These are phyloP conservation scores for Morpho achilles DNA, from an alignment of 2,888 invertebrate species.

Conservation along the genomic window DNA sequence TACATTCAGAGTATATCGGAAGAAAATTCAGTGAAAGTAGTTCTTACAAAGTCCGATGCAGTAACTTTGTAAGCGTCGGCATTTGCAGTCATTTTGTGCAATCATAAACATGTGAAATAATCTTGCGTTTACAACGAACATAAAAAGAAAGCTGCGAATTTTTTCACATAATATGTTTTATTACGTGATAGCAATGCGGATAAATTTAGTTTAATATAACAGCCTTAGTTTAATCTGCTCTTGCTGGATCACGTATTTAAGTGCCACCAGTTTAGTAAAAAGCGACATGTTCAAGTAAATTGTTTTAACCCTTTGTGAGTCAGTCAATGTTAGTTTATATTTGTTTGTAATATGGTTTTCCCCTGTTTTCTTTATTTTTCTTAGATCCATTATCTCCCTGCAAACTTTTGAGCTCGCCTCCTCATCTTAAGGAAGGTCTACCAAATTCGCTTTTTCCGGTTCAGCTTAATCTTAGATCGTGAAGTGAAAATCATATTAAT, in stretches of 20 bases:
- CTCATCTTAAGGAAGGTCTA: too few species aligned
- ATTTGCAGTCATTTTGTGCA: constrained; percentile 10
- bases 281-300: background rate
- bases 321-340: too few species aligned
- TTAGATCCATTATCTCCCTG: too few species aligned
- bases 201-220: constrained; percentile 1
- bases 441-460: too few species aligned
- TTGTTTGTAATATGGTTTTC: too few species aligned
- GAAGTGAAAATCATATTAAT: too few species aligned
- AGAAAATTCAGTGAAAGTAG: constrained; percentile 16
- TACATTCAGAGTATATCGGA: constrained; percentile 1
- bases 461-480: too few species aligned
- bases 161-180: constrained; percentile 8
- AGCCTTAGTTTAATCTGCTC: background rate
- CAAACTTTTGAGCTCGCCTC: too few species aligned
- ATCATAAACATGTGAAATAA: constrained; percentile 17
- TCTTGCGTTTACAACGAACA: constrained; percentile 11
- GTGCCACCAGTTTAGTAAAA: constrained; percentile 1
- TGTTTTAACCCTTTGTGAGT: too few species aligned
- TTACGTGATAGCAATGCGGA: constrained; percentile 12
- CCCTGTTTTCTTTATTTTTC: too few species aligned
- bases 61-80: constrained; percentile 1
- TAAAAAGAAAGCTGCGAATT: constrained; percentile 20
- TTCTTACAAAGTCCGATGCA: constrained; percentile 1
- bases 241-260: background rate